These are phyloP conservation scores for Ceraclea dissimilis DNA, from an alignment of 2,888 invertebrate genomes.

Conservation along the genomic window DNA sequence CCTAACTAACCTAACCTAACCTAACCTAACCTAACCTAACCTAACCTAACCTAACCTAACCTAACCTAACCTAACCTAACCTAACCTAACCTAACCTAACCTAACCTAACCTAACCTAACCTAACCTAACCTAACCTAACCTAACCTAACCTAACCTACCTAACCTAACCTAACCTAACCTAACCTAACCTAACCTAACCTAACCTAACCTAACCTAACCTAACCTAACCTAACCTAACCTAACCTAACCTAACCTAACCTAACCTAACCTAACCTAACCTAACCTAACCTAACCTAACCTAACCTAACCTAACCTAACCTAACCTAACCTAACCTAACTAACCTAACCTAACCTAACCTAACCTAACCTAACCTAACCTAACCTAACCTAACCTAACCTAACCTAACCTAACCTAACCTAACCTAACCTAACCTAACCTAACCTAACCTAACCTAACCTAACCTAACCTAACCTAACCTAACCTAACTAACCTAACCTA, in stretches of 20 bases:
- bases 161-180: constrained; percentile 12
- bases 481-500: constrained; percentile 8
- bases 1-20: constrained; percentile 25
- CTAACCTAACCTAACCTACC: too few species aligned
- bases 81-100: constrained; percentile 23
- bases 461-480: constrained; percentile 14
- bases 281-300: constrained; percentile 13
- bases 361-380: constrained; percentile 14
- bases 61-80: constrained; percentile 25
- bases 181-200: constrained; percentile 8
- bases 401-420: constrained; percentile 13
- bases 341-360: constrained; percentile 10
- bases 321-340: constrained; percentile 7
- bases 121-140: constrained; percentile 20
- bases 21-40: constrained; percentile 19
- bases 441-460: constrained; percentile 12
- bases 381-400: constrained; percentile 14
- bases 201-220: constrained; percentile 8
- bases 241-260: constrained; percentile 8
- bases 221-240: constrained; percentile 8
- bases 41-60: constrained; percentile 26
- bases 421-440: constrained; percentile 11
- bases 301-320: constrained; percentile 13
- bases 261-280: constrained; percentile 10
- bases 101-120: constrained; percentile 21